Evolutionary conservation across 1,140 invertebrate genomes (phyloP).

Genomic region (Pristionchus pacificus): DNA sequence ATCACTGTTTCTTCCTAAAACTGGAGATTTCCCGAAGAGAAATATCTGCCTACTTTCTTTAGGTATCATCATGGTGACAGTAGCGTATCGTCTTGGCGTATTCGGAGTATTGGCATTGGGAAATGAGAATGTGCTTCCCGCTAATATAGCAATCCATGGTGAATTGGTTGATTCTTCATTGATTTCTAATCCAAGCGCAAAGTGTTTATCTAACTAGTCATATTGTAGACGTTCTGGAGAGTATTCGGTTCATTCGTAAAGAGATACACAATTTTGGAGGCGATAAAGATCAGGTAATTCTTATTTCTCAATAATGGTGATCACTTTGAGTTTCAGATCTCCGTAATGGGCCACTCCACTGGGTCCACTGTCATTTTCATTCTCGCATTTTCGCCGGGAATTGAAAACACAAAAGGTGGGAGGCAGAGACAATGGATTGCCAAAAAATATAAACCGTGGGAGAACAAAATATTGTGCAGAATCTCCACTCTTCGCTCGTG

Average conservation of each 20-base stretch:
- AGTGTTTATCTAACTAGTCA: background rate
- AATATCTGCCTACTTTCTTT: background rate
- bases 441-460: too few relatives aligned
- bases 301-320: background rate
- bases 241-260: background rate
- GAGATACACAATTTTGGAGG: background rate
- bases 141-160: background rate
- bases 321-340: background rate
- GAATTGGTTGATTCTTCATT: too few relatives aligned
- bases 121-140: background rate
- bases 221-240: background rate
- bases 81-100: background rate
- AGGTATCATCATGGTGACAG: background rate
- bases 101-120: background rate
- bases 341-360: background rate
- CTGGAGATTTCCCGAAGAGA: too few relatives aligned
- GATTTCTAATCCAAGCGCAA: background rate
- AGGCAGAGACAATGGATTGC: too few relatives aligned
- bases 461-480: too few relatives aligned
- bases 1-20: too few relatives aligned
- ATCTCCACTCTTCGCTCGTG: too few relatives aligned
- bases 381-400: background rate
- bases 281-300: background rate
- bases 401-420: too few relatives aligned
- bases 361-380: background rate